Evolutionary conservation across 1,140 invertebrate genomes (phyloP), one percentile per base, ranked within the genome.

Genomic region (Bathynomus jamesi): DNA sequence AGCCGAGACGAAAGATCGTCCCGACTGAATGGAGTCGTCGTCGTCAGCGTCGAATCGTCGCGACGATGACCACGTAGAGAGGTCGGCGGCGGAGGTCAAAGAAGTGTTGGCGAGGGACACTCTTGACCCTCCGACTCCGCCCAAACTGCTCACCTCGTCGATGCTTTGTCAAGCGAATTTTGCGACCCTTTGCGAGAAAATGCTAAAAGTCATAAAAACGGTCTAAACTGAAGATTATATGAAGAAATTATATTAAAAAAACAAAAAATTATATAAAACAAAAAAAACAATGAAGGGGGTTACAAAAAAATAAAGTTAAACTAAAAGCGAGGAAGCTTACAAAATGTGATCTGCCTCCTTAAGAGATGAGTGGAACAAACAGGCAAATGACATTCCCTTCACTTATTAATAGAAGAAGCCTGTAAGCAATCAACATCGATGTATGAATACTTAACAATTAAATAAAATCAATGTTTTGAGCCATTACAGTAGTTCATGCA

Each of bases 71-170:
- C 91, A 89, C 61, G 91, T 89, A 71, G 89, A 91, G 25, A 92
- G 82, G 81, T 92, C 90, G 2, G 90, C 90, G 3, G 90, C 91
- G 11, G 91, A 92, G 0, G 90, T 92, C 24, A 91, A 89, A 67
- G 89, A 91, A 2, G 91, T 93, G 76, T 91, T 90, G 13, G 90
- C 90, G 32, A 93, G 83, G 28, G 90, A 92, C 25, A 89, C 86
- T 68, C 89, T 83, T 4, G 90, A 92, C 70, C 79, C 79, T 53
- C 83, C 82, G 5, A 84, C 82, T 65, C 83, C 83, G 53, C 85
- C 75, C 25, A 88, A 82, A 65, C 88, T 89, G 79, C 86, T 86
- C 46, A 85, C 86, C 73, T 89, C 88, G 65, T 89, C 88, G 65
- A 89, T 84, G 78, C 87, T 88, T 85, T 86, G 80, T 89, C 88